phyloP scores from a whole-genome alignment of 2,797 vertebrate species.

The Thripadectes ignobilis region DNA sequence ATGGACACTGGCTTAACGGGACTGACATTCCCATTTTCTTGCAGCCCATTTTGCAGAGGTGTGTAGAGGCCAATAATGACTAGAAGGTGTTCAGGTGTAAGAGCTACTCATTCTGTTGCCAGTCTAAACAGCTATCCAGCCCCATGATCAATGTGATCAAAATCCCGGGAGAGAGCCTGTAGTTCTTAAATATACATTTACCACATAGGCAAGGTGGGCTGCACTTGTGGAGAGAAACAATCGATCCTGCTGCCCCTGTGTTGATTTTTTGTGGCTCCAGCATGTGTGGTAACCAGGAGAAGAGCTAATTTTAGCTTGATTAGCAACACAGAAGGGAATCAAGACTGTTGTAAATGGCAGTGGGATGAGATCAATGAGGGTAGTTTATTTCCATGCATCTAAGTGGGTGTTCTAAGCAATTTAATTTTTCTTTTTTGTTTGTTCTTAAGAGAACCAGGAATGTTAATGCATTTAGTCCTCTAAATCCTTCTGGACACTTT shows the following conservation, averaged over 20 bases:
- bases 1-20: neutral
- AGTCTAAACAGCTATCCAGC: neutral
- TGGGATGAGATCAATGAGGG: conserved; percentile 45
- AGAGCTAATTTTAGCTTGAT: conserved; percentile 17
- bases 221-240: neutral
- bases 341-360: conserved; percentile 22
- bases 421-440: neutral
- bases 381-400: conserved; percentile 44
- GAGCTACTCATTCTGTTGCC: neutral
- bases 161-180: neutral
- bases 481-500: neutral
- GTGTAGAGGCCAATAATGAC: neutral
- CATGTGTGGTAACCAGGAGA: neutral
- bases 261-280: neutral
- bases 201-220: neutral
- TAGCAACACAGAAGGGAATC: conserved; percentile 28
- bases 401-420: conserved; percentile 46
- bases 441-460: conserved; percentile 7
- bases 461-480: neutral
- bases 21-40: neutral
- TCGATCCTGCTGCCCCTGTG: neutral
- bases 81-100: neutral
- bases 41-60: neutral
- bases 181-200: neutral
- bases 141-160: neutral